phyloP scores from a whole-genome alignment of 2,888 invertebrate species.

The Phortica okadai region DNA sequence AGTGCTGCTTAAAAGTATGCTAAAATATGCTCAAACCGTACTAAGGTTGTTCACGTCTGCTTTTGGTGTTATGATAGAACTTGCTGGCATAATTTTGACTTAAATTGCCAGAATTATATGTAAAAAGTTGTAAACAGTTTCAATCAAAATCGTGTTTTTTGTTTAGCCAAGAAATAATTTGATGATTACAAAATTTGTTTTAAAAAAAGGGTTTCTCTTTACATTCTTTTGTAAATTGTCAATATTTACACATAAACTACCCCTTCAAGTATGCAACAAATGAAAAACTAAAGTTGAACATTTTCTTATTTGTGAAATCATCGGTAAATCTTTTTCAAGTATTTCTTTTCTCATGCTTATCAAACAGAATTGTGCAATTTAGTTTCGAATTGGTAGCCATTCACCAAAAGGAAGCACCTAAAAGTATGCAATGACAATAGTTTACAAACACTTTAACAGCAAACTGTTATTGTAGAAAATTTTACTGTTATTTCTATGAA shows the following conservation, averaged over 20 bases:
- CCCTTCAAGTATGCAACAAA: neutral
- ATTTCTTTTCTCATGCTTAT: slow-evolving; percentile 6
- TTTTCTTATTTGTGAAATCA: slow-evolving; percentile 1
- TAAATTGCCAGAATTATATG: too few species aligned
- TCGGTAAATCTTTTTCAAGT: neutral
- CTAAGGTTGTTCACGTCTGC: neutral
- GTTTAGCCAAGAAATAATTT: too few species aligned
- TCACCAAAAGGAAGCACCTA: slow-evolving; percentile 10
- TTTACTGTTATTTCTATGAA: slow-evolving; percentile 36
- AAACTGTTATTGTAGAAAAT: slow-evolving; percentile 52
- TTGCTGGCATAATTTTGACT: too few species aligned
- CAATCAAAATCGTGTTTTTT: too few species aligned
- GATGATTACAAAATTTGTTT: too few species aligned
- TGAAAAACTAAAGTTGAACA: neutral
- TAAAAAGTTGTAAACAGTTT: too few species aligned
- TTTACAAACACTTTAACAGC: slow-evolving; percentile 52
- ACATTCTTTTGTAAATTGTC: too few species aligned
- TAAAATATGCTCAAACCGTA: neutral
- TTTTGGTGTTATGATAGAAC: too few species aligned
- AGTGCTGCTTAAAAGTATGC: neutral
- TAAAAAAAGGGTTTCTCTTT: too few species aligned
- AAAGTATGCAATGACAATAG: slow-evolving; percentile 60
- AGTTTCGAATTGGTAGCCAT: slow-evolving; percentile 2
- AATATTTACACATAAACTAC: neutral
- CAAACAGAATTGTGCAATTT: slow-evolving; percentile 5